Conservation (phyloP, 2,797 vertebrate genomes). For the Ataeniobius toweri region DNA sequence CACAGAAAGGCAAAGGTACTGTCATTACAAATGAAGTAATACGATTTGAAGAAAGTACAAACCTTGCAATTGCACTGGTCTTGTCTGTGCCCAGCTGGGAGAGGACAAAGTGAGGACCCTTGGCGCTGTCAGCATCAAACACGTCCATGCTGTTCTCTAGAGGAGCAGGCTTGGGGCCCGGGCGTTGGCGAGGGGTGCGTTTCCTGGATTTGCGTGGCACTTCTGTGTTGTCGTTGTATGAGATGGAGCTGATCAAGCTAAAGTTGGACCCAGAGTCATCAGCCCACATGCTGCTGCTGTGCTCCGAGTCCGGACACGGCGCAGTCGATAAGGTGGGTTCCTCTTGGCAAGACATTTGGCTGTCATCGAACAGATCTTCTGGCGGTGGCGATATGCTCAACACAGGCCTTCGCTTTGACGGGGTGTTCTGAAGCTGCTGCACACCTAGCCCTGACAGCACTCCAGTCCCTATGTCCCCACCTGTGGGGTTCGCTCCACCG, state of each 20-base stretch:
- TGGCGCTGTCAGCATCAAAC: constrained; percentile 99
- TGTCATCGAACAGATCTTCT: constrained; percentile 97
- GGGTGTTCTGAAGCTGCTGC: constrained; percentile 89
- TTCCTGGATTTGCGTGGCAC: constrained; percentile 98
- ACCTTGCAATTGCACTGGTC: constrained; percentile 75
- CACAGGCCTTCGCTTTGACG: constrained; percentile 95
- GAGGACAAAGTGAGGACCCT: constrained; percentile 98
- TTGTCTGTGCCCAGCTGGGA: constrained; percentile 98
- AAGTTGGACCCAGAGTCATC: constrained; percentile 99
- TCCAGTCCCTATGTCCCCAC: constrained; percentile 72
- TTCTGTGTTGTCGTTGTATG: constrained; percentile 99
- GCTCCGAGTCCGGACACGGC: constrained; percentile 89
- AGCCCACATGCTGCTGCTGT: constrained; percentile 98
- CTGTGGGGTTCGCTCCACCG: constrained; percentile 60
- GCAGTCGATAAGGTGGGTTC: constrained; percentile 79
- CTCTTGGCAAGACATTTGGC: constrained; percentile 99
- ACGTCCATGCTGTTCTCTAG: constrained; percentile 98
- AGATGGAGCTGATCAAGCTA: constrained; percentile 95
- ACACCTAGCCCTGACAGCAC: constrained; percentile 67
- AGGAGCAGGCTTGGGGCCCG: constrained; percentile 90
- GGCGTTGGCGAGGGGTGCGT: constrained; percentile 95
- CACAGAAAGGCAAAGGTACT: neutral
- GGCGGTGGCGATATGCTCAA: constrained; percentile 98
- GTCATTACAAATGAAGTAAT: constrained; percentile 17
- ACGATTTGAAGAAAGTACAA: constrained; percentile 5